Conservation (phyloP, 2,888 invertebrate species). For the Cepaea hortensis region DNA sequence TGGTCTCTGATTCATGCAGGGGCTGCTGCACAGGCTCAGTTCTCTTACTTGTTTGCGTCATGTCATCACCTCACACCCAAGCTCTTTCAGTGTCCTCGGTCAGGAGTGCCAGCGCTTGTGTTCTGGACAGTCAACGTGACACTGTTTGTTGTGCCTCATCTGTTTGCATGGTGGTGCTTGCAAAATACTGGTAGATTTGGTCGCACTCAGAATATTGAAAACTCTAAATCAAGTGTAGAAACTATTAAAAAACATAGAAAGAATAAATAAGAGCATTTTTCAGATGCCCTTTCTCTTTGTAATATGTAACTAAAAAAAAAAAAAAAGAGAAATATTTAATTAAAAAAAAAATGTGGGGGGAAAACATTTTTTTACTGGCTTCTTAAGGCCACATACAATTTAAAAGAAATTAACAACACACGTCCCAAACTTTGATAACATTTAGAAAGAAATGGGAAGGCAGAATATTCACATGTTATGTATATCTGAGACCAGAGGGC, state of each 20-base stretch:
- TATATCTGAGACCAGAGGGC: too few species aligned
- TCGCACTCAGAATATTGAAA: slow-evolving; percentile 46
- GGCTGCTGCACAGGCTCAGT: slow-evolving; percentile 71
- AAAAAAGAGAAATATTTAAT: too few species aligned
- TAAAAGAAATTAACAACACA: too few species aligned
- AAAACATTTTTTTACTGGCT: too few species aligned
- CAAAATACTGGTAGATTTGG: slow-evolving; percentile 50
- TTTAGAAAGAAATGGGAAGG: too few species aligned
- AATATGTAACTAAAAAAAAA: too few species aligned
- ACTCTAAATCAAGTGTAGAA: background rate
- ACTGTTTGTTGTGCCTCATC: slow-evolving; percentile 66
- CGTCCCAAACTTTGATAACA: too few species aligned
- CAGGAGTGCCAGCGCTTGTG: slow-evolving; percentile 51
- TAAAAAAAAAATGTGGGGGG: too few species aligned
- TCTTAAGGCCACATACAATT: too few species aligned
- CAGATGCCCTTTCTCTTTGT: too few species aligned
- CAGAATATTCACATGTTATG: too few species aligned
- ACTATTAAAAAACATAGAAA: background rate
- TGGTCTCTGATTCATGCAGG: slow-evolving; percentile 73
- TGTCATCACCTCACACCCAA: slow-evolving; percentile 63
- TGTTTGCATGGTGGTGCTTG: slow-evolving; percentile 63
- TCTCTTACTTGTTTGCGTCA: slow-evolving; percentile 61
- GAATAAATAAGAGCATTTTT: slow-evolving; percentile 6
- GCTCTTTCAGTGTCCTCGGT: slow-evolving; percentile 55
- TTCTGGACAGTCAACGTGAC: slow-evolving; percentile 66